These are phyloP conservation scores for Callyntrura sp. DNA, from an alignment of 2,888 invertebrate species.

Conservation along the genomic window DNA sequence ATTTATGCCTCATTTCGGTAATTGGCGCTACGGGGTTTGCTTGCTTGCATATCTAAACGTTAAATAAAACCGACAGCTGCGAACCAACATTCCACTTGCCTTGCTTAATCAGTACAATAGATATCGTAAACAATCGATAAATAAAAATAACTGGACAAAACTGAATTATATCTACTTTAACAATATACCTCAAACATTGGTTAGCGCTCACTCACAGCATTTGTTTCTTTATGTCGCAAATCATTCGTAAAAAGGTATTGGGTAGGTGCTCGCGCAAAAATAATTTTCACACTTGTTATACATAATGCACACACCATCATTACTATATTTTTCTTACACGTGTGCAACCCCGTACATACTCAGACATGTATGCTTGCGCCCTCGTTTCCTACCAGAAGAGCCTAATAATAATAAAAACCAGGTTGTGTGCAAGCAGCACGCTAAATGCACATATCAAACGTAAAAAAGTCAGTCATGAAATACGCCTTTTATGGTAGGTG, in stretches of 20 bases:
- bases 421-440: background rate
- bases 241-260: constrained; percentile 45
- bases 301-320: background rate
- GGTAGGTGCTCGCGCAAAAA: constrained; percentile 33
- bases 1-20: too few relatives aligned
- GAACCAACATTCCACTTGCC: background rate
- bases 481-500: constrained; percentile 63
- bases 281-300: constrained; percentile 53
- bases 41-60: too few relatives aligned
- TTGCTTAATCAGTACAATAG: constrained; percentile 39
- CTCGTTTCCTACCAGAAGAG: background rate
- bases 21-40: too few relatives aligned
- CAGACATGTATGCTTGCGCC: background rate
- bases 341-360: background rate
- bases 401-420: constrained; percentile 12
- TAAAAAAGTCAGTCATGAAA: constrained; percentile 43
- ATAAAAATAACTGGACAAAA: constrained; percentile 16
- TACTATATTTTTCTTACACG: background rate
- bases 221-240: constrained; percentile 26
- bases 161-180: background rate
- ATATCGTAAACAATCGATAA: constrained; percentile 60
- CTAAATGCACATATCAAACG: constrained; percentile 30
- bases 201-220: background rate
- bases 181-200: background rate
- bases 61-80: background rate